phyloP scores from a whole-genome alignment of 2,113 vertebrate genomes.

The Leuciscus idus region DNA sequence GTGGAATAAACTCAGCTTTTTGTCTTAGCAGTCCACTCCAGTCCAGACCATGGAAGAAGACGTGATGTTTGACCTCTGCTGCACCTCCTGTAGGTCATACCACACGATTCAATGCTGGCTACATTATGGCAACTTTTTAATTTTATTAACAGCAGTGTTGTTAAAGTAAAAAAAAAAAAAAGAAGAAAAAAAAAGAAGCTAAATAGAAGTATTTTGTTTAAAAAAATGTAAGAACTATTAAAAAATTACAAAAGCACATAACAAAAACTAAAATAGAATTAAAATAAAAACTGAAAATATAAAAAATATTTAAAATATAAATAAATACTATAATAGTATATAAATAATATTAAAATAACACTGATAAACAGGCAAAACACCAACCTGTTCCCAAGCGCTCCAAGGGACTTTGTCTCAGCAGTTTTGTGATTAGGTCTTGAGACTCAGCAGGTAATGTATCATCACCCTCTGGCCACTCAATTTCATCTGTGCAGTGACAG shows the following conservation, averaged over 20 bases:
- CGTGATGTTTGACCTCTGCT: slow-evolving; percentile 89
- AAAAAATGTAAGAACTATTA: too few species aligned
- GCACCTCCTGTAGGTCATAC: slow-evolving; percentile 80
- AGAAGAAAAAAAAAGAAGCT: too few species aligned
- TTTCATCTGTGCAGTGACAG: slow-evolving; percentile 81
- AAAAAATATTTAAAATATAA: not conserved
- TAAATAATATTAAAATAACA: not conserved
- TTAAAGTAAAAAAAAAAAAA: not conserved
- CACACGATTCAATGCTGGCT: not conserved
- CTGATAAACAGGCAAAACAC: slow-evolving; percentile 25
- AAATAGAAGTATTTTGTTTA: too few species aligned
- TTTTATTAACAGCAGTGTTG: not conserved
- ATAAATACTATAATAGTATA: not conserved
- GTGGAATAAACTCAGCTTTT: slow-evolving; percentile 95
- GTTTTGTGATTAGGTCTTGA: slow-evolving; percentile 89
- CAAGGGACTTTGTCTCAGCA: slow-evolving; percentile 87
- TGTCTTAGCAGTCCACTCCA: slow-evolving; percentile 92
- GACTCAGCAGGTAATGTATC: slow-evolving; percentile 87
- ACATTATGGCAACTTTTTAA: not conserved
- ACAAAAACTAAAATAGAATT: too few species aligned
- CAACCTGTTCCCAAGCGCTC: slow-evolving; percentile 92
- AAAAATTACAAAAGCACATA: too few species aligned
- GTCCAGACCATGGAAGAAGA: slow-evolving; percentile 89
- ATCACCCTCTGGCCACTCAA: slow-evolving; percentile 93
- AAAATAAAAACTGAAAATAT: too few species aligned